Evolutionary conservation across 2,113 vertebrate genomes (phyloP).

Genomic region (Ptilorrhoa leucosticta): DNA sequence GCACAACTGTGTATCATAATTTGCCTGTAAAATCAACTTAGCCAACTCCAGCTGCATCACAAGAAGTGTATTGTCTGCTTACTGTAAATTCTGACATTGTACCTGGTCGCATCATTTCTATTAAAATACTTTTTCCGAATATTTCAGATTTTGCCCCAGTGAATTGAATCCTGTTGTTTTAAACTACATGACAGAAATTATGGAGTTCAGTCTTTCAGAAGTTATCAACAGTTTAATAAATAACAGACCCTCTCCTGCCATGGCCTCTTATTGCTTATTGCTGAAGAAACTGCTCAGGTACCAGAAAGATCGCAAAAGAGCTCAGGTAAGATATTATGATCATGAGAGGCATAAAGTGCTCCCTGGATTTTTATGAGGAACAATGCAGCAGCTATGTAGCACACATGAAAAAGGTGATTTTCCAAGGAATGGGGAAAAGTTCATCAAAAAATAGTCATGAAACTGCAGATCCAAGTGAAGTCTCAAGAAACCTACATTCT

Average conservation of each 20-base stretch:
- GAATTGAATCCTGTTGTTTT: slow-evolving; percentile 76
- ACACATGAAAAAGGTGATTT: not conserved
- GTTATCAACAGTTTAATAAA: slow-evolving; percentile 72
- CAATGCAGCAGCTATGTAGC: not conserved
- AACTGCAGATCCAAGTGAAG: not conserved
- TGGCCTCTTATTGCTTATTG: slow-evolving; percentile 80
- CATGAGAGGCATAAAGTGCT: not conserved
- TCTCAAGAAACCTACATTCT: not conserved
- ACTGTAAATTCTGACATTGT: not conserved
- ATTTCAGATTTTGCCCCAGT: slow-evolving; percentile 71
- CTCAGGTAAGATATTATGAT: slow-evolving; percentile 62
- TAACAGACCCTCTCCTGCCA: slow-evolving; percentile 79
- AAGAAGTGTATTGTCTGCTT: not conserved
- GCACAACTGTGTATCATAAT: not conserved
- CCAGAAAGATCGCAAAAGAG: slow-evolving; percentile 67
- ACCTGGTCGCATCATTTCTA: not conserved
- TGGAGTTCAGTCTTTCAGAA: slow-evolving; percentile 74
- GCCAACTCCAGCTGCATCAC: not conserved
- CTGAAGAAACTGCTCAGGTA: slow-evolving; percentile 75
- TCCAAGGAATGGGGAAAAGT: not conserved
- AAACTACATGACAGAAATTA: slow-evolving; percentile 75
- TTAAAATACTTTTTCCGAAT: not conserved
- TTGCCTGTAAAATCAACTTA: not conserved
- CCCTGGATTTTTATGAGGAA: not conserved
- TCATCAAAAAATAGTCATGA: not conserved